Evolutionary conservation across 2,113 vertebrate species (phyloP), one percentile per base, ranked within the genome.

Genomic region (Indicator maculatus): DNA sequence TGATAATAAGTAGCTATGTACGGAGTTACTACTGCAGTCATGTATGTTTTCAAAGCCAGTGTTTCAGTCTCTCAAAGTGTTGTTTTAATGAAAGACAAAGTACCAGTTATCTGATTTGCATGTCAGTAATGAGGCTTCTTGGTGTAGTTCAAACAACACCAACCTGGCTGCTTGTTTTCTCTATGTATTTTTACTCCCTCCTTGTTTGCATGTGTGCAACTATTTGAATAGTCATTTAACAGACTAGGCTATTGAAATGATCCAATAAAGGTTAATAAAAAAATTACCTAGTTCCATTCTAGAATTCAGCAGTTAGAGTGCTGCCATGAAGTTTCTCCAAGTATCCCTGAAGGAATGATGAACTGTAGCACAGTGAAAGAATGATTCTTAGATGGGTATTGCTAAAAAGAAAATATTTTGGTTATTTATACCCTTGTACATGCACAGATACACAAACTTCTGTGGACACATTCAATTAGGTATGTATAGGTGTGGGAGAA

Each of bases 311-410:
- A 14, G 8, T 64, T 38, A 21, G 41, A 73, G 1, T 77, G 31
- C 45, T 92, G 27, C 56, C 1, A 1, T 63, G 58, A 86, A 41
- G 36, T 36, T 77, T 83, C 31, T 63, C 16, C 47, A 78, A 60
- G 31, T 1, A 0, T 83, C 16, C 5, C 0, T 56, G 31, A 59
- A 67, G 27, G 59, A 71, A 31, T 0, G 2, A 8, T 77, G 30
- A 81, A 17, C 52, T 63, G 5, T 30, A 63, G n/a, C 27, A n/a
- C 21, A 71, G 28, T 31, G 41, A 50, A 73, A 72, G 31, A 78
- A 39, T 17, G 1, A 45, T 75, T 78, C 16, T 64, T 81, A 33
- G 5, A 10, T 38, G 86, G 27, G 10, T 26, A 6, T 59, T 74
- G 20, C 52, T 88, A 15, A 45, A 20, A 73, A 73, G n/a, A 76